A percentile compares a stretch with the other conserved stretches of the same genome.
Conservation (phyloP, 1,140 invertebrate species). For the Lordiphosa collinella region DNA sequence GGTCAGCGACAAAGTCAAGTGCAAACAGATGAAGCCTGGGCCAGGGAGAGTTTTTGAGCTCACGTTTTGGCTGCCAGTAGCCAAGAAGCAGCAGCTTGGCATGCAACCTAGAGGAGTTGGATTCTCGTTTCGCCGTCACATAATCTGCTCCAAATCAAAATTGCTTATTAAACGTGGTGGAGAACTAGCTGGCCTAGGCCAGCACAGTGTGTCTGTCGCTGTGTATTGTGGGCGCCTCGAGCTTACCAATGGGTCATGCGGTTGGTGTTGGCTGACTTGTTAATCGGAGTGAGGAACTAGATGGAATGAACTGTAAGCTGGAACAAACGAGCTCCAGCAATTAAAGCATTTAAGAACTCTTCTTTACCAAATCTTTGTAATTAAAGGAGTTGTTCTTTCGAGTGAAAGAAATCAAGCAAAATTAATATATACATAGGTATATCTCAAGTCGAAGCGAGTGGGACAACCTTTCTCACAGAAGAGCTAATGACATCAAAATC, state of each 20-base stretch:
- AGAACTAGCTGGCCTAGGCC: background rate
- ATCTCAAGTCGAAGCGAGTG: too few species aligned
- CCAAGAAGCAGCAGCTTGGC: constrained; percentile 37
- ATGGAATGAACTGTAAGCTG: background rate
- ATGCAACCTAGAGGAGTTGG: constrained; percentile 50
- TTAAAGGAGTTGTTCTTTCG: too few species aligned
- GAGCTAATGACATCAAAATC: too few species aligned
- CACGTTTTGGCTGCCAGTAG: constrained; percentile 42
- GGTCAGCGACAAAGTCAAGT: constrained; percentile 75
- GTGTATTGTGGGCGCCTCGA: too few species aligned
- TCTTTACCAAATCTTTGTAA: too few species aligned
- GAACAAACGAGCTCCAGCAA: too few species aligned
- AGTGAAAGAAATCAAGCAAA: too few species aligned
- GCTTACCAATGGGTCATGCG: constrained; percentile 12
- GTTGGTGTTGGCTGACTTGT: background rate
- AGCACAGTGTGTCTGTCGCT: background rate
- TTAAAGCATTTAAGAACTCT: background rate
- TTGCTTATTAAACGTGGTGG: constrained; percentile 74
- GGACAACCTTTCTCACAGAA: too few species aligned
- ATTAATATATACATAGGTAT: too few species aligned
- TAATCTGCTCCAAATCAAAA: constrained; percentile 77
- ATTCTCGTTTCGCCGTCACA: constrained; percentile 63
- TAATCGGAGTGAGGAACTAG: background rate
- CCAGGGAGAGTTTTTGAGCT: constrained; percentile 12
- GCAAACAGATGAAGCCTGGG: constrained; percentile 28